phyloP scores from a whole-genome alignment of 2,797 vertebrate genomes.

The Dallia pectoralis region DNA sequence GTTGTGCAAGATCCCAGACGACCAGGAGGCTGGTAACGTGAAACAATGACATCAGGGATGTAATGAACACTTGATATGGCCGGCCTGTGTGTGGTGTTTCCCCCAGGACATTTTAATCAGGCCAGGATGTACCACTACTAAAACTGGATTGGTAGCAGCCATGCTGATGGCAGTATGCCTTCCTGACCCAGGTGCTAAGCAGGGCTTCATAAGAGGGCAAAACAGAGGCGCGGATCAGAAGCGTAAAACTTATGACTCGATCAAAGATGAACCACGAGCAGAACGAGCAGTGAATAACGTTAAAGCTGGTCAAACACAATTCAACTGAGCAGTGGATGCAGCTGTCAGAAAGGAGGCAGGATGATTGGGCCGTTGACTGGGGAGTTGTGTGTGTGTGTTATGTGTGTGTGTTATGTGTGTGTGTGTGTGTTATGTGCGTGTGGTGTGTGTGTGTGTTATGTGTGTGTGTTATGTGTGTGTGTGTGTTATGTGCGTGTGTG shows the following conservation, averaged over 20 bases:
- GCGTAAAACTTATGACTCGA: conserved; percentile 35
- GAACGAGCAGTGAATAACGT: conserved; percentile 41
- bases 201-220: neutral
- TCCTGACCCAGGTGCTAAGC: neutral
- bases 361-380: neutral
- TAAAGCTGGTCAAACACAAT: conserved; percentile 32
- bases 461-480: conserved; percentile 20
- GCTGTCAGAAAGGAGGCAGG: conserved; percentile 16
- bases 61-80: conserved; percentile 18
- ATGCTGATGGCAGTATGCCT: conserved; percentile 10
- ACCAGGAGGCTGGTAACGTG: neutral
- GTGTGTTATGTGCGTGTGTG: conserved; percentile 5
- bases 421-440: neutral
- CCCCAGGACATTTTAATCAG: conserved; percentile 12
- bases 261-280: conserved; percentile 23
- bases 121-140: conserved; percentile 14
- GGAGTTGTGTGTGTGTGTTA: conserved; percentile 14
- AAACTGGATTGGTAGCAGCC: conserved; percentile 19
- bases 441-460: conserved; percentile 19
- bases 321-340: conserved; percentile 31
- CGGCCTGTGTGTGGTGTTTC: neutral
- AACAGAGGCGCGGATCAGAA: neutral
- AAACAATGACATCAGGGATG: conserved; percentile 4
- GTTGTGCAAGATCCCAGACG: conserved; percentile 10
- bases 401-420: conserved; percentile 21